Evolutionary conservation across 2,888 invertebrate genomes (phyloP), one percentile per base, ranked within the genome.

Genomic region (Malachius bipustulatus): DNA sequence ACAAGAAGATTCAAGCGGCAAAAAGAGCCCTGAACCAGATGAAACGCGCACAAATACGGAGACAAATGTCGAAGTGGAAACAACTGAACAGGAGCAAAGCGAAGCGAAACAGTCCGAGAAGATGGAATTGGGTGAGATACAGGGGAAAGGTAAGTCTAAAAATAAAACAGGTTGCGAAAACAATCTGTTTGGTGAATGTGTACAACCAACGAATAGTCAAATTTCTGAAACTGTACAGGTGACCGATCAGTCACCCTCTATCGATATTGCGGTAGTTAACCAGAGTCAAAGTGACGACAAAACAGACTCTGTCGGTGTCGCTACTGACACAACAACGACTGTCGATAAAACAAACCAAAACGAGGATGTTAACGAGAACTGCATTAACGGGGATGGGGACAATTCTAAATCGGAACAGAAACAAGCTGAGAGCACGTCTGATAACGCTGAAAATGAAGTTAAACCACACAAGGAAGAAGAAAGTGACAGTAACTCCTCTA

Each of bases 191-290:
- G n/a, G n/a, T 19, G 24, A 19, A n/a, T 8, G n/a, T 19, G 24
- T 8, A 19, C 24, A 19, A 19, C 24, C 6, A 19, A 19, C 24
- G 24, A 19, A 19, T 19, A 19, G 24, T 19, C 24, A 19, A 6
- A 19, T 19, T 19, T 56, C 54, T 60, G 57, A 56, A 54, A 60
- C 59, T 61, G 56, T 54, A 55, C 61, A 61, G 62, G 60, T 57
- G 60, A 59, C 57, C 51, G 48, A 54, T 56, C 55, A 57, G 56
- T 59, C 59, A 59, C 59, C 58, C 48, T 44, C 48, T 50, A 52
- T 57, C 57, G 48, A 57, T 55, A 40, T 53, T 50, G 49, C 49
- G 47, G 53, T 51, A 47, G 56, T 47, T 26, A 37, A 38, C 16
- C 30, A 45, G 15, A 28, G 19, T 26, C n/a, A 28, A 12, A 33